phyloP scores from a whole-genome alignment of 2,797 vertebrate genomes.

The Bovichtus variegatus region DNA sequence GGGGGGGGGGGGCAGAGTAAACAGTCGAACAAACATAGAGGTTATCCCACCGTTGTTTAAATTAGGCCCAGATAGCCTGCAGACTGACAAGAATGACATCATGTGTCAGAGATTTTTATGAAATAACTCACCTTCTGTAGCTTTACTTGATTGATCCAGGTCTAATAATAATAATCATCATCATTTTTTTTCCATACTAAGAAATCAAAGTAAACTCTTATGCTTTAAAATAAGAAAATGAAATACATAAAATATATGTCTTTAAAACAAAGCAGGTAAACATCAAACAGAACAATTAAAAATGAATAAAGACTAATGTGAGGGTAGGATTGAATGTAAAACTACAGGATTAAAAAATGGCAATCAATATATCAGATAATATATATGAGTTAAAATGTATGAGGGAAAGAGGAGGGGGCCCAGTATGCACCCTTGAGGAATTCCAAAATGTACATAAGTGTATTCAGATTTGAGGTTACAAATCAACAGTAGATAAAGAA shows the following conservation, averaged over 20 bases:
- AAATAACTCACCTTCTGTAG: background rate
- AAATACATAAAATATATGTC: background rate
- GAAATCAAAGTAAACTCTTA: background rate
- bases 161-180: background rate
- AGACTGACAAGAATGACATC: conserved; percentile 29
- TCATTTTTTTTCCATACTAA: background rate
- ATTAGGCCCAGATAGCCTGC: conserved; percentile 49
- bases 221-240: background rate
- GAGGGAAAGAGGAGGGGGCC: background rate
- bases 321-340: background rate
- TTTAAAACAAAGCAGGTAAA: background rate
- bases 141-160: background rate
- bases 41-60: conserved; percentile 68
- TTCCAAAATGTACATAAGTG: background rate
- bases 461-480: background rate
- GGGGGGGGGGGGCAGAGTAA: conserved; percentile 60
- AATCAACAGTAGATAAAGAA: background rate
- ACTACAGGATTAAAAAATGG: background rate
- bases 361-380: background rate
- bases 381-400: background rate
- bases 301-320: background rate
- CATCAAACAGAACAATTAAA: background rate
- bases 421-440: conserved; percentile 26
- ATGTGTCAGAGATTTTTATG: background rate
- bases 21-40: conserved; percentile 77